Percentiles rank a stretch among this genome's conserved stretches.
These are phyloP conservation scores for Rhincodon typus DNA, from an alignment of 2,797 vertebrate species.

Conservation along the genomic window DNA sequence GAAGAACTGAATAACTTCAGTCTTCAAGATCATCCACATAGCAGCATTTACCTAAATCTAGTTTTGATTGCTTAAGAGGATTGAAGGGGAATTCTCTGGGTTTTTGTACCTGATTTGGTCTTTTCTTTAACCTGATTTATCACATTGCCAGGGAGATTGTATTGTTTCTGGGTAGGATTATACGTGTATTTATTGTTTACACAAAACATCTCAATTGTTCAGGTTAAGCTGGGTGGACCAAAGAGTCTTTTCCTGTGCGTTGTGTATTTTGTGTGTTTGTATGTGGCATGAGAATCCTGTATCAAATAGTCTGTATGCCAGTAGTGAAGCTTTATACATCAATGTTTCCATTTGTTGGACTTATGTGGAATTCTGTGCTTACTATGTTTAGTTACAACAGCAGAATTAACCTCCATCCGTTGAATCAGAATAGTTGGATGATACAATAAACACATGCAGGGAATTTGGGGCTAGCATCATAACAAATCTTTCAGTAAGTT, in stretches of 20 bases:
- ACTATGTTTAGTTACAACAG: neutral
- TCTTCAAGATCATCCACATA: neutral
- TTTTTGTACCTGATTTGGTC: neutral
- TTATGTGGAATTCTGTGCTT: neutral
- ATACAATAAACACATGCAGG: neutral
- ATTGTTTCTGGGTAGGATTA: neutral
- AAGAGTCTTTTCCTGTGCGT: neutral
- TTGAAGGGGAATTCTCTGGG: neutral
- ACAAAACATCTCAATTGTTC: neutral
- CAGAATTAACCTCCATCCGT: neutral
- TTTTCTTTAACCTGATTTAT: neutral
- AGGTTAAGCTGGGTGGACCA: neutral
- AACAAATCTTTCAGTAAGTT: neutral
- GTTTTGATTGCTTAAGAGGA: neutral
- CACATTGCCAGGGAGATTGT: neutral
- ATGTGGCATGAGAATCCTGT: neutral
- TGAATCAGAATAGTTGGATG: neutral
- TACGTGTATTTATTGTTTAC: neutral
- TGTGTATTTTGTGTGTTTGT: neutral
- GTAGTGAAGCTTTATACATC: neutral
- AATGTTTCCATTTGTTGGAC: neutral
- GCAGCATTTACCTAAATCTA: neutral
- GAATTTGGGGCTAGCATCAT: neutral
- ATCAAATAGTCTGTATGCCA: neutral
- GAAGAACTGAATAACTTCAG: neutral